Evolutionary conservation across 2,797 vertebrate genomes (phyloP), one percentile per base, ranked within the genome.

Genomic region (Linurgus olivaceus): DNA sequence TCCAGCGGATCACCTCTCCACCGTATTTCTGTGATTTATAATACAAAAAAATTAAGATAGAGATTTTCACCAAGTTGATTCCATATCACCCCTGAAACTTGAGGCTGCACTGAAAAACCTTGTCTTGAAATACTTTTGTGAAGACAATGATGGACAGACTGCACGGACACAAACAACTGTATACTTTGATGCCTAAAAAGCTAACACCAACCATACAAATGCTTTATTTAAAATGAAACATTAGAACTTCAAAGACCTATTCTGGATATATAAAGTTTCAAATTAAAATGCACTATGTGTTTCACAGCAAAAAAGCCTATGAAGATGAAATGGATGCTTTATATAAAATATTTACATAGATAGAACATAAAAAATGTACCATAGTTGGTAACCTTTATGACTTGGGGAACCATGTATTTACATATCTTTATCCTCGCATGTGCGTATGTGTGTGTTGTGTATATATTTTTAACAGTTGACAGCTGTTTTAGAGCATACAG

Each of bases 391-490:
- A 98, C 98, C 98, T 98, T 98, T 96, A 96, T 96, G 97, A 97
- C 97, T 97, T 97, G 95, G 97, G 97, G 97, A 97, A 95, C 96
- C 86, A 97, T 97, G 94, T 97, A 98, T 98, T 98, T 98, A 98
- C 98, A 98, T 98, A 97, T 98, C 97, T 97, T 97, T 97, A 97
- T 97, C 97, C 96, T 96, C 57, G 96, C 82, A 89, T 97, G 97
- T 94, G 97, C 94, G 90, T 97, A 96, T 97, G 96, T 98, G 91
- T 98, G 98, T 98, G 98, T 98, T 98, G 98, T 98, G 98, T 98
- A 98, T 98, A 98, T 98, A 98, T 98, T 98, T 98, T 98, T 98
- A 98, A 98, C 98, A 98, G 98, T 98, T 98, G 98, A 98, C 98
- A 98, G 98, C 98, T 98, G 98, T 98, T 98, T 98, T 98, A 97